Evolutionary conservation across 2,113 vertebrate species (phyloP), one percentile per base, ranked within the genome.

Genomic region (Oriolus oriolus): DNA sequence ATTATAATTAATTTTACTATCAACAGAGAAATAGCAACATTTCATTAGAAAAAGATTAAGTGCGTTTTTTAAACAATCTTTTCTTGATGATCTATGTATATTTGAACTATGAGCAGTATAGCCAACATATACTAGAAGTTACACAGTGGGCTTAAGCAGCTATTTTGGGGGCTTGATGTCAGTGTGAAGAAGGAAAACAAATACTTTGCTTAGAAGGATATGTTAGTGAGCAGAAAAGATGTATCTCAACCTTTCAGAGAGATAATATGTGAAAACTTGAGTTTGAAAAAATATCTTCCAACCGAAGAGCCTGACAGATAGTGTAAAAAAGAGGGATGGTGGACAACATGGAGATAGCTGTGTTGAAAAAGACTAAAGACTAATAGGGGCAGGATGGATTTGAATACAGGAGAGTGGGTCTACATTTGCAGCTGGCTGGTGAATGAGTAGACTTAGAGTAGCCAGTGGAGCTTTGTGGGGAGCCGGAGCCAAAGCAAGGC

Each of bases 1-100:
- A 12, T 63, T 69, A 15, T 5, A 63, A 50, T 88, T 89, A 81
- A 83, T 94, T 92, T 60, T 86, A 66, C 8, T 86, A 57, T 23
- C 23, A 70, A 66, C 10, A 47, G 23, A 66, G 59, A 90, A 76
- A 74, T n/a, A 2, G 16, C 23, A 63, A 69, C 6, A 45, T 37
- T 77, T 11, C 5, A 18, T 44, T 63, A 71, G 31, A 59, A 83
- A 89, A 87, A 57, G 3, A 75, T 19, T 11, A 47, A 33, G 5
- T 33, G 6, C 47, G 37, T 37, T 77, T 80, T 85, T 37, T 50
- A 2, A 39, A 61, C 23, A 59, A 35, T 33, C 9, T 59, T 59
- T 82, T 6, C 26, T 42, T 87, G 8, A 70, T 59, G 41, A 47
- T 39, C 18, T 35, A 9, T 16, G 3, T 18, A 8, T 39, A 41